Conservation (phyloP, 2,797 vertebrate species). For the Cyprinodon diabolis region DNA sequence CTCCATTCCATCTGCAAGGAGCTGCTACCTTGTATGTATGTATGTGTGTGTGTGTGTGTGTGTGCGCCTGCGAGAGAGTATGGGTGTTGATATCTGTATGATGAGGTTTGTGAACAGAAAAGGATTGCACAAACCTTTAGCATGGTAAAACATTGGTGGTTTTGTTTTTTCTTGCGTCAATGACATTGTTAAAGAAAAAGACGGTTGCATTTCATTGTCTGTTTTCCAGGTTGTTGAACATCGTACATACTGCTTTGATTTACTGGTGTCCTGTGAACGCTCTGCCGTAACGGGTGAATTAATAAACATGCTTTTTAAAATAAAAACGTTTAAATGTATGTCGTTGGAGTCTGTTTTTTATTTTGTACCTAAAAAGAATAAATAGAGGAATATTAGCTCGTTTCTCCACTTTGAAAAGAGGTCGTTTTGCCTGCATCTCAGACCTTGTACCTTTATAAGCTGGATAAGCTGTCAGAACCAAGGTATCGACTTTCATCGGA, state of each 20-base stretch:
- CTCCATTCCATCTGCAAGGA: slow-evolving; percentile 66
- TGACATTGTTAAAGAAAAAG: slow-evolving; percentile 15
- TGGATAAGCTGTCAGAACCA: slow-evolving; percentile 2
- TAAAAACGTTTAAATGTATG: slow-evolving; percentile 27
- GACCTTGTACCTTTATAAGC: neutral
- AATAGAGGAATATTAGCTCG: neutral
- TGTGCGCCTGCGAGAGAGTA: slow-evolving; percentile 7
- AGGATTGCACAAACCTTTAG: slow-evolving; percentile 64
- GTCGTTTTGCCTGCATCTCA: neutral
- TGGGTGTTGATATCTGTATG: slow-evolving; percentile 35
- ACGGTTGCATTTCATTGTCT: slow-evolving; percentile 16
- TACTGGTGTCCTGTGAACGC: slow-evolving; percentile 63
- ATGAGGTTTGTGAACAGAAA: slow-evolving; percentile 47
- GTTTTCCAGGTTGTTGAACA: slow-evolving; percentile 51
- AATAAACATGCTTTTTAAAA: slow-evolving; percentile 70
- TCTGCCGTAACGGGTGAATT: slow-evolving; percentile 69
- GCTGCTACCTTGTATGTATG: slow-evolving; percentile 52
- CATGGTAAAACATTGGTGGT: slow-evolving; percentile 69
- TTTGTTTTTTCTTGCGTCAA: slow-evolving; percentile 32
- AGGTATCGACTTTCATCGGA: neutral
- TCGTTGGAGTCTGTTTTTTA: neutral
- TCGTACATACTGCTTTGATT: slow-evolving; percentile 67
- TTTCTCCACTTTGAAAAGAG: neutral
- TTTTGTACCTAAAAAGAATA: neutral
- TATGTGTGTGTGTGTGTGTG: slow-evolving; percentile 2